Evolutionary conservation across 2,797 vertebrate species (phyloP).

Genomic region (Brachyalestes nurse): DNA sequence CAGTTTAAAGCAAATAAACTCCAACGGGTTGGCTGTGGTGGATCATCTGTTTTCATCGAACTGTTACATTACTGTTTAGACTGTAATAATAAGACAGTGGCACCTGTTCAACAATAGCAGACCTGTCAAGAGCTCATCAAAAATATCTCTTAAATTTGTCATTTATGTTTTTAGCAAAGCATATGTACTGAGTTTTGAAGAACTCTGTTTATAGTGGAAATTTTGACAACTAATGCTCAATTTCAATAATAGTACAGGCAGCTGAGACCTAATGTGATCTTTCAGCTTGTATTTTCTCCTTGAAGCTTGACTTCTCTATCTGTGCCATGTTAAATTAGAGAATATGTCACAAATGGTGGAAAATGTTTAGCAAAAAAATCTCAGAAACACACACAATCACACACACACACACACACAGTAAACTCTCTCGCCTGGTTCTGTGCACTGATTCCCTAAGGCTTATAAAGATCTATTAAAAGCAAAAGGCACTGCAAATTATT

Average conservation of each 20-base stretch:
- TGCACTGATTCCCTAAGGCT: neutral
- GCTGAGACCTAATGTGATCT: neutral
- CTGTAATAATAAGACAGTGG: constrained; percentile 51
- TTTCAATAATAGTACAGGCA: constrained; percentile 15
- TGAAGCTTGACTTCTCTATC: constrained; percentile 1
- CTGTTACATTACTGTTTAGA: constrained; percentile 38
- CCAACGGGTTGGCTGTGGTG: constrained; percentile 45
- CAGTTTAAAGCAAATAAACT: constrained; percentile 58
- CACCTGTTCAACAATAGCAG: constrained; percentile 58
- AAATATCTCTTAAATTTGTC: constrained; percentile 14
- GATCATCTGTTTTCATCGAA: constrained; percentile 21
- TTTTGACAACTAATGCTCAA: neutral
- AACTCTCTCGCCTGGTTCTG: neutral
- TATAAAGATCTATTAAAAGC: constrained; percentile 1
- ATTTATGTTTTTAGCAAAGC: neutral
- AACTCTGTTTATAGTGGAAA: neutral
- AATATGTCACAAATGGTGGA: neutral
- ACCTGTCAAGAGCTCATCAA: constrained; percentile 4
- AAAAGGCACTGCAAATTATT: neutral
- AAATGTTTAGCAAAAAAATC: neutral
- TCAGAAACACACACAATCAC: neutral
- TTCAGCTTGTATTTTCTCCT: constrained; percentile 17
- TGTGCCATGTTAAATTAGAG: neutral
- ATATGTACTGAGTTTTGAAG: constrained; percentile 8
- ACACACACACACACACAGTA: neutral